A percentile compares a stretch with the other conserved stretches of the same genome.
Conservation (phyloP, 2,797 vertebrate genomes). For the Poliocrania exsul region DNA sequence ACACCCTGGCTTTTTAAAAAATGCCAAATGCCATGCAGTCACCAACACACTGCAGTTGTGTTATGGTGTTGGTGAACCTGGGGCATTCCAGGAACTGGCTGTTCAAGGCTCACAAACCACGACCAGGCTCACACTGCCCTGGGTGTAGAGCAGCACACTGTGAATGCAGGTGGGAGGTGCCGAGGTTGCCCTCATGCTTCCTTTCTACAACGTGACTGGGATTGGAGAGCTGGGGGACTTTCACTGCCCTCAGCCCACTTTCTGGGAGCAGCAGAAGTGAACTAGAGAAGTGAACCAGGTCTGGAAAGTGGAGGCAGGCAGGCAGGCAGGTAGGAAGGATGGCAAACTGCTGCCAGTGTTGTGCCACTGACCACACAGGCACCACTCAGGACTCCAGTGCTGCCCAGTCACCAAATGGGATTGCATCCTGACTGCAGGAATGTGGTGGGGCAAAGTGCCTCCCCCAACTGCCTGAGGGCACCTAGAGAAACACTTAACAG, state of each 20-base stretch:
- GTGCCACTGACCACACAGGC: neutral
- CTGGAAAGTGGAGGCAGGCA: neutral
- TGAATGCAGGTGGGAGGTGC: neutral
- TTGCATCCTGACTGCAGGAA: neutral
- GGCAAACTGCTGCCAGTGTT: neutral
- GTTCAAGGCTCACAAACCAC: neutral
- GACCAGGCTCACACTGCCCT: neutral
- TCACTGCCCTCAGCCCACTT: neutral
- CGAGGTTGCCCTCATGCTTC: neutral
- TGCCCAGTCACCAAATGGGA: neutral
- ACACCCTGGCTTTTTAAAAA: neutral
- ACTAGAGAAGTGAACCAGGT: neutral
- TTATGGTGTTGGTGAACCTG: neutral
- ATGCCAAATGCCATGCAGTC: fast-evolving
- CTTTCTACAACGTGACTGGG: neutral
- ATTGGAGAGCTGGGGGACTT: neutral
- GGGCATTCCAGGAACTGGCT: neutral
- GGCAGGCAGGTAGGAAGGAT: neutral
- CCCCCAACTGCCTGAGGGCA: neutral
- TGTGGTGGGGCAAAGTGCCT: neutral
- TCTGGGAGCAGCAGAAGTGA: neutral
- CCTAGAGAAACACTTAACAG: neutral
- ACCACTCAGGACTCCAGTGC: neutral
- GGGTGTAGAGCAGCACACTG: neutral
- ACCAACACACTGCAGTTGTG: fast-evolving